Percentiles rank a stretch among this genome's conserved stretches.
These are phyloP conservation scores for Candidula unifasciata DNA, from an alignment of 2,888 invertebrate genomes.

Conservation along the genomic window DNA sequence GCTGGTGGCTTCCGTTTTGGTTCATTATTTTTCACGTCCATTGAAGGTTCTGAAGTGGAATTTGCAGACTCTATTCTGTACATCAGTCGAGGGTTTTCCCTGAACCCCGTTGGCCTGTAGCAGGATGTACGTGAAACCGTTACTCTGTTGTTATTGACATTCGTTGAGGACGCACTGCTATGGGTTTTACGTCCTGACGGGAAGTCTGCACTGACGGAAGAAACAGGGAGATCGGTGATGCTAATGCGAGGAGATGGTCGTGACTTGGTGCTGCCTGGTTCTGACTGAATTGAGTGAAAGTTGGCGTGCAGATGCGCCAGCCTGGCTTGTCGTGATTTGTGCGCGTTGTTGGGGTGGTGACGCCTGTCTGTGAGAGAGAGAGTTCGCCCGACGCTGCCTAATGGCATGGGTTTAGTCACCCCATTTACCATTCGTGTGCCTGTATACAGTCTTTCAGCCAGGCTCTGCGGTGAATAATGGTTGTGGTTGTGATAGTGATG, in stretches of 20 bases:
- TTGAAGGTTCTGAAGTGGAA: constrained; percentile 42
- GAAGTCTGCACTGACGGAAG: constrained; percentile 19
- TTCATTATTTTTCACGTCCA: not conserved
- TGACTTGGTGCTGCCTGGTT: constrained; percentile 37
- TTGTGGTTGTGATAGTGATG: constrained; percentile 8
- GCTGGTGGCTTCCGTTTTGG: constrained; percentile 23
- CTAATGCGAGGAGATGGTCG: constrained; percentile 29
- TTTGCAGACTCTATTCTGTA: constrained; percentile 40
- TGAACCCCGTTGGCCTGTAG: not conserved
- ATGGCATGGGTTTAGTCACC: not conserved
- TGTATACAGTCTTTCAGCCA: constrained; percentile 50
- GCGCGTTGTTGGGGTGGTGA: constrained; percentile 24
- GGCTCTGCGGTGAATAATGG: constrained; percentile 49
- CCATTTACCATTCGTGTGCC: constrained; percentile 31
- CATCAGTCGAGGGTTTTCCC: constrained; percentile 32
- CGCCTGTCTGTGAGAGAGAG: constrained; percentile 49
- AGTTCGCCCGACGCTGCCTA: constrained; percentile 51
- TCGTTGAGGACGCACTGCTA: not conserved
- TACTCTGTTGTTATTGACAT: constrained; percentile 1
- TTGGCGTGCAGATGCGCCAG: constrained; percentile 53
- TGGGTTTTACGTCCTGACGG: constrained; percentile 2
- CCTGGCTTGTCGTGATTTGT: constrained; percentile 44
- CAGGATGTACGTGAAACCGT: not conserved
- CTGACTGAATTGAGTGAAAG: constrained; percentile 56
- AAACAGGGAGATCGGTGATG: constrained; percentile 37